Evolutionary conservation across 1,140 invertebrate genomes (phyloP), one percentile per base, ranked within the genome.

Genomic region (Aphaenogaster floridana): DNA sequence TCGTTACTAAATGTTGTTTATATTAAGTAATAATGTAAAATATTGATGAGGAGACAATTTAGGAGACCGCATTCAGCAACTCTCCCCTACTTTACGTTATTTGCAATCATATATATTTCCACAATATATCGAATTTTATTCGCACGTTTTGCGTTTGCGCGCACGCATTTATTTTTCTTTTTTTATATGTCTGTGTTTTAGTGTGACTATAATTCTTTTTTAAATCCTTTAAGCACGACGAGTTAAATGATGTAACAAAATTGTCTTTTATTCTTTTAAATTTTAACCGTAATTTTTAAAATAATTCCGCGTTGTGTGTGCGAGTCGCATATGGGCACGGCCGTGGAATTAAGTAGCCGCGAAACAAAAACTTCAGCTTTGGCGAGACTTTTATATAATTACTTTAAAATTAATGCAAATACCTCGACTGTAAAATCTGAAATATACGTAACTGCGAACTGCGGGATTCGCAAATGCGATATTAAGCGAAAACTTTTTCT

Each of bases 401-500:
- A 72, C 28, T 72, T 83, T 48, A 61, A 72, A 72, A 83, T 83
- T 83, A 83, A 83, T 83, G 79, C 79, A 83, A 83, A 83, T 83
- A 72, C 17, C 68, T 72, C 54, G 57, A 36, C 52, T 39, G 68
- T 52, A 59, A 83, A 83, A 83, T 71, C 79, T 59, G 79, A 54
- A 72, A 72, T 83, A 45, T 83, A 83, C 68, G 68, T 83, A 83
- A 61, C 66, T 72, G 66, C 79, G 39, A 48, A 83, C 52, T 59
- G 68, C 68, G 42, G 17, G 17, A 83, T 83, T 83, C 79, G 50
- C 54, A 83, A 83, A 83, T 83, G 68, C 68, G 68, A 83, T 83
- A 83, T 83, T 83, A 83, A 83, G 68, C 79, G 42, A 61, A 83
- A 83, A 83, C 79, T 83, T 83, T 83, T 83, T 83, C 79, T 83